phyloP scores from a whole-genome alignment of 2,888 invertebrate species.

The Tachystola acroxantha region DNA sequence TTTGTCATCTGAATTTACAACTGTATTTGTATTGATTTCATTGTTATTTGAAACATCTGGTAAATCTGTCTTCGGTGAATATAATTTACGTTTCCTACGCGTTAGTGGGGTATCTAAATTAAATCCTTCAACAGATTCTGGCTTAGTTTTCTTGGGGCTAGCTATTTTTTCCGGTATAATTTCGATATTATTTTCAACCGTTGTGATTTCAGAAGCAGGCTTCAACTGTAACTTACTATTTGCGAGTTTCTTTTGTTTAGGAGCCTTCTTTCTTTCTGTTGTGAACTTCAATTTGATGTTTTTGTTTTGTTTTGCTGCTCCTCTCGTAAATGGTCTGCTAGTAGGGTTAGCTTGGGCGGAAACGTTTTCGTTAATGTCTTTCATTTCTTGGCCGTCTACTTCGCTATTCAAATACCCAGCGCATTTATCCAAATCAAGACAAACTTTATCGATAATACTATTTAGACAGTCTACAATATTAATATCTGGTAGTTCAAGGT shows the following conservation, averaged over 20 bases:
- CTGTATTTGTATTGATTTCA: background rate
- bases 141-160: too few species aligned
- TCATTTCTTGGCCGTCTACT: constrained; percentile 14
- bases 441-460: constrained; percentile 48
- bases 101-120: constrained; percentile 16
- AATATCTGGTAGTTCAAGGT: constrained; percentile 26
- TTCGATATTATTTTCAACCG: too few species aligned
- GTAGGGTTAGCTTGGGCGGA: too few species aligned
- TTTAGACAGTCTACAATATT: constrained; percentile 51
- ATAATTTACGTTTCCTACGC: constrained; percentile 54
- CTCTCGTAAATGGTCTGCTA: too few species aligned
- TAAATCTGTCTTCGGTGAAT: constrained; percentile 50
- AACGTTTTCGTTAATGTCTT: too few species aligned
- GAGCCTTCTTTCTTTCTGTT: constrained; percentile 18
- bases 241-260: constrained; percentile 14
- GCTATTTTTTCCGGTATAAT: too few species aligned
- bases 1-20: constrained; percentile 8
- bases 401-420: constrained; percentile 27
- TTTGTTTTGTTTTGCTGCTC: constrained; percentile 8
- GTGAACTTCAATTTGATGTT: constrained; percentile 31
- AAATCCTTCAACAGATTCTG: too few species aligned
- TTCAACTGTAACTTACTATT: constrained; percentile 1
- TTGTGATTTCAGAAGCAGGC: too few species aligned
- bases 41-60: too few species aligned
- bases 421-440: constrained; percentile 42